Conservation (phyloP, 2,888 invertebrate genomes). For the Eristalis pertinax region DNA sequence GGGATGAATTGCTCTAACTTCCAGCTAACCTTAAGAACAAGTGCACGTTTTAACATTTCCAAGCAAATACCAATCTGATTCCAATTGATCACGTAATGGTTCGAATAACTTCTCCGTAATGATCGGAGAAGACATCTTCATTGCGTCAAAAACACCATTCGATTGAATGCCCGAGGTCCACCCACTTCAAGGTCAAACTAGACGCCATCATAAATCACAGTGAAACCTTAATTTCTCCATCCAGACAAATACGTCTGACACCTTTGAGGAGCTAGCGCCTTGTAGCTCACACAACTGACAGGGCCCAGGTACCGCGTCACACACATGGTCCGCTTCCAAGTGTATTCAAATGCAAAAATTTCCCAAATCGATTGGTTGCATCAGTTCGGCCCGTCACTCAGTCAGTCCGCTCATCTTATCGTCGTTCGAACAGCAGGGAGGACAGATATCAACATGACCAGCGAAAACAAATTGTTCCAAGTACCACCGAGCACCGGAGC, state of each 20-base stretch:
- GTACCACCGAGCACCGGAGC: slow-evolving; percentile 24
- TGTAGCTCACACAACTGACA: not conserved
- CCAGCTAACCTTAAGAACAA: no score
- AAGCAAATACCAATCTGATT: no score
- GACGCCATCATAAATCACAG: slow-evolving; percentile 64
- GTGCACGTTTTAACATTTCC: no score
- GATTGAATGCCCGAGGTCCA: slow-evolving; percentile 25
- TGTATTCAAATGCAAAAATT: slow-evolving; percentile 63
- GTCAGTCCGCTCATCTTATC: slow-evolving; percentile 41
- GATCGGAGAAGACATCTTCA: slow-evolving; percentile 3
- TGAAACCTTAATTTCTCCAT: slow-evolving; percentile 33
- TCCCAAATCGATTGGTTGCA: slow-evolving; percentile 36
- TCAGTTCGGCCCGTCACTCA: slow-evolving; percentile 41
- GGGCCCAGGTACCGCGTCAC: slow-evolving; percentile 12
- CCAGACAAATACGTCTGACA: slow-evolving; percentile 54
- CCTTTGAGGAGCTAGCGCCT: slow-evolving; percentile 11
- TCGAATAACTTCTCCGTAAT: not conserved
- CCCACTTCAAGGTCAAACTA: slow-evolving; percentile 11
- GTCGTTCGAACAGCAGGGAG: slow-evolving; percentile 60
- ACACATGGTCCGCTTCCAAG: slow-evolving; percentile 12
- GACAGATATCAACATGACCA: slow-evolving; percentile 54
- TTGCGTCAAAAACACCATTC: slow-evolving; percentile 14
- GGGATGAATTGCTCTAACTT: no score
- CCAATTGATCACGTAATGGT: no score
- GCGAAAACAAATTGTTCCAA: slow-evolving; percentile 32